Conservation (phyloP, 2,888 invertebrate genomes). For the Sarcophaga rosellei region DNA sequence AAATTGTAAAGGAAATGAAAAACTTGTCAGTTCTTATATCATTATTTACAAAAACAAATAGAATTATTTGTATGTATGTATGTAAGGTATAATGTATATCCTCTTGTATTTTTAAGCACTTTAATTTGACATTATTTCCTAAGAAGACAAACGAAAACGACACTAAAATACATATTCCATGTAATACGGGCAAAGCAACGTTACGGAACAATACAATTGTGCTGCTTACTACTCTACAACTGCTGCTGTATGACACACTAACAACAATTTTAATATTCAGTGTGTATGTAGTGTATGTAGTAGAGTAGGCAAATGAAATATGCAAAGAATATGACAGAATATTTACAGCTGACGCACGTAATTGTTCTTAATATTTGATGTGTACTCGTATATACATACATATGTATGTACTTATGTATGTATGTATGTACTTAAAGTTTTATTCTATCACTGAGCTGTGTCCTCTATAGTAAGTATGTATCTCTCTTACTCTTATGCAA, state of each 20-base stretch:
- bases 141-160: conserved; percentile 32
- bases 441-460: background rate
- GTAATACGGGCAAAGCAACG: conserved; percentile 4
- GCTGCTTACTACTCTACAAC: no score
- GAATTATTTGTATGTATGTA: background rate
- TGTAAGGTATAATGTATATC: background rate
- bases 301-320: conserved; percentile 11
- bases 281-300: background rate
- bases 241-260: background rate
- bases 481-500: background rate
- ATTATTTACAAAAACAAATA: conserved; percentile 21
- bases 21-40: conserved; percentile 52
- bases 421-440: background rate
- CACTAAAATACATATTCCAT: background rate
- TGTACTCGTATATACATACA: background rate
- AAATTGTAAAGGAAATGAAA: conserved; percentile 32
- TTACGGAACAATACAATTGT: background rate
- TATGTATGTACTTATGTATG: background rate
- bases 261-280: background rate
- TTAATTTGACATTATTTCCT: conserved; percentile 52
- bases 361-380: background rate
- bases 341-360: conserved; percentile 38
- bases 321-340: conserved; percentile 16
- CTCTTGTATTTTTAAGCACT: conserved; percentile 28
- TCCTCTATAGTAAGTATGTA: conserved; percentile 18